A percentile compares a stretch with the other conserved stretches of the same genome.
Conservation (phyloP, 2,113 vertebrate genomes). For the Caracal caracal region DNA sequence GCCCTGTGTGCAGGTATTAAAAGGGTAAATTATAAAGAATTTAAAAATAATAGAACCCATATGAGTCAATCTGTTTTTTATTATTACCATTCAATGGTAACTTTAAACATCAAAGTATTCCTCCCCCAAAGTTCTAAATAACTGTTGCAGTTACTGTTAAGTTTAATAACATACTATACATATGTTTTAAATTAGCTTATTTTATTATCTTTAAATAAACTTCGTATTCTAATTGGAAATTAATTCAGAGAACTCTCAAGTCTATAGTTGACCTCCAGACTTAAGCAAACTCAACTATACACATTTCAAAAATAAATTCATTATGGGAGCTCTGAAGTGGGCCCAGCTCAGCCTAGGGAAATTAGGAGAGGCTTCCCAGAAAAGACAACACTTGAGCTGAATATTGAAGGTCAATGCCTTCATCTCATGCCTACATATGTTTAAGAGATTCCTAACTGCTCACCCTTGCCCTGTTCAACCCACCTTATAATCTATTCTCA, state of each 20-base stretch:
- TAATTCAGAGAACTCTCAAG: background rate
- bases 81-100: background rate
- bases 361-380: background rate
- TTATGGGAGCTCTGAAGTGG: background rate
- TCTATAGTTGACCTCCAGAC: background rate
- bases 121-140: background rate
- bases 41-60: constrained; percentile 20
- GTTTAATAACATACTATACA: background rate
- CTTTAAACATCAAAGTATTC: constrained; percentile 24
- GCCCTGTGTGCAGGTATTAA: background rate
- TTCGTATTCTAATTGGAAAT: background rate
- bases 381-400: background rate
- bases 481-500: background rate
- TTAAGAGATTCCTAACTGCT: background rate
- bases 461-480: background rate
- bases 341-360: accelerated
- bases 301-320: background rate
- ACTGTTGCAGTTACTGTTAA: background rate
- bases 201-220: background rate
- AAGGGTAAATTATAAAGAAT: background rate
- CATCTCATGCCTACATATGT: background rate
- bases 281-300: background rate
- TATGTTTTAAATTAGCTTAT: background rate
- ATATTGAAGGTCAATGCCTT: background rate
- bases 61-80: background rate